Base-by-base conservation (phyloP, 2,797 vertebrate genomes). In the Craterocephalus amniculus region DNA sequence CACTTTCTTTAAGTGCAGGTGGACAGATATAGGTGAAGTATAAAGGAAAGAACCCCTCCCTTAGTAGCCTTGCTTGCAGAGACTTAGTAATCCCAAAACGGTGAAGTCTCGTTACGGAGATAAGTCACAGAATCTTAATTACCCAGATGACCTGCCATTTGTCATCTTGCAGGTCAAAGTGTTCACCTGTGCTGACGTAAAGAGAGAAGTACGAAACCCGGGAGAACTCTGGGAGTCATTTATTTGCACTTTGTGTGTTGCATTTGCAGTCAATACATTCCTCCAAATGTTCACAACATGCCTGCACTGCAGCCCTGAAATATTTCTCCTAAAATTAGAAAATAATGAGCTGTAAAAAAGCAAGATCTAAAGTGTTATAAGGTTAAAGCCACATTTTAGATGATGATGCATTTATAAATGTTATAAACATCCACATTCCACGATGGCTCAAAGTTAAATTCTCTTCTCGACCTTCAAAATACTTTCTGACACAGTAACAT, bases 231-330 rank as follows among this genome's bases (percentile, higher is more conserved):
- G 32, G 32, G 32, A 34, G 32, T 34, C 32, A 34, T 34, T 34
- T 9, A 10, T 34, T 34, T 40, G 27, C 27, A 34, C 29, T 71
- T 43, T 49, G 31, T 54, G 51, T 65, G 34, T 60, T 58, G 27
- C 55, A 34, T 64, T 67, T 51, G 34, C 68, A 36, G 18, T 3
- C 35, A 16, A 20, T 58, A 52, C 43, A 40, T 22, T 40, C 18
- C 5, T 20, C 34, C 16, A 22, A 40, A 61, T 11, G 31, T 57
- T 24, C 61, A 26, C 11, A n/a, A 8, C 5, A 11, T 27, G 35
- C 18, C 32, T 11, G 1, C 10, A 18, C 34, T 26, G 32, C 24
- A 24, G 27, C 26, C 18, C 14, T 54, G 29, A 72, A 58, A 54
- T 27, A 26, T 54, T 31, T 59, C 10, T 14, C 29, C 11, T 43